phyloP scores from a whole-genome alignment of 2,888 invertebrate species.

The Andrena bucephala region DNA sequence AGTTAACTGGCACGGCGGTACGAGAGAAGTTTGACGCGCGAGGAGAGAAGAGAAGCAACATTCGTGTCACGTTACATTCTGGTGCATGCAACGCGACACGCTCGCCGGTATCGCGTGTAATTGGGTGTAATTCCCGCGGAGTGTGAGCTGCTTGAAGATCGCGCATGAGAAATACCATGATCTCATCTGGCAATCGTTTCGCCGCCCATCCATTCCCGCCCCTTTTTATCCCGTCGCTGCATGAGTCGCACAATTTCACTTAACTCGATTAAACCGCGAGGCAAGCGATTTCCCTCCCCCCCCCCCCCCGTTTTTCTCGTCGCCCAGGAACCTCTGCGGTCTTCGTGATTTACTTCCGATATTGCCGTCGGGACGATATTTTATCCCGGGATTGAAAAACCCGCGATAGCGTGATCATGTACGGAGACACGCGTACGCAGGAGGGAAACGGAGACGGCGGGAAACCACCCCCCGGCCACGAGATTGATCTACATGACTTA shows the following conservation, averaged over 20 bases:
- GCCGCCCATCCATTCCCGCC: conserved; percentile 7
- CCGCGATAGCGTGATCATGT: conserved; percentile 62
- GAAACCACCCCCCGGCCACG: conserved; percentile 27
- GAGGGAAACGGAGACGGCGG: background rate
- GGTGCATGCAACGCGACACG: background rate
- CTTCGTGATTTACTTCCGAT: conserved; percentile 72
- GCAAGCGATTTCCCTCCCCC: conserved; percentile 55
- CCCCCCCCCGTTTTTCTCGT: conserved; percentile 36
- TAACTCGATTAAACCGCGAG: conserved; percentile 73
- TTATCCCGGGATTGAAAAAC: conserved; percentile 68
- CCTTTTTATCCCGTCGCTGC: conserved; percentile 34
- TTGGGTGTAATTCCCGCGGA: conserved; percentile 17
- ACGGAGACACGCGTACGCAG: conserved; percentile 23
- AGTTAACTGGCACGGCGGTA: background rate
- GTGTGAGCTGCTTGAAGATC: background rate
- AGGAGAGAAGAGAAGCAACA: background rate
- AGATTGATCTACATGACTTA: conserved; percentile 70
- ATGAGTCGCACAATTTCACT: conserved; percentile 71
- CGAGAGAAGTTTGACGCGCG: background rate
- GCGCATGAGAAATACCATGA: conserved; percentile 13
- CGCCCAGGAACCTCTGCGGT: conserved; percentile 59
- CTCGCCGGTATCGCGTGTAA: conserved; percentile 4
- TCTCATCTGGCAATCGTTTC: conserved; percentile 37
- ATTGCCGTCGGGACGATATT: conserved; percentile 70
- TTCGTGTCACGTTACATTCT: background rate